These are phyloP conservation scores for Macaca fascicularis DNA, from an alignment of 2,113 vertebrate species.

Conservation along the genomic window DNA sequence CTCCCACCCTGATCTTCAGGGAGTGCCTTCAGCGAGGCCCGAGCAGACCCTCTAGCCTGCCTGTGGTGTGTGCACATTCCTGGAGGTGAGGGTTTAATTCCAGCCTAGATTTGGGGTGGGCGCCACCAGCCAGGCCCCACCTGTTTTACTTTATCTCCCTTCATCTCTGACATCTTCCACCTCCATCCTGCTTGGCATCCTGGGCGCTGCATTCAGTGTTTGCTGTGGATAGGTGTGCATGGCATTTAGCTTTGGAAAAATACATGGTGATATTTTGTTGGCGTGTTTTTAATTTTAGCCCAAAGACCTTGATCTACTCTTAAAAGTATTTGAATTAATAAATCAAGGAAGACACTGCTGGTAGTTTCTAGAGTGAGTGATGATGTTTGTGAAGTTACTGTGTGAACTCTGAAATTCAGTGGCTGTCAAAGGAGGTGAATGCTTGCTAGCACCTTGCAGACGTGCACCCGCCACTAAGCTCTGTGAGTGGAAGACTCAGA, in stretches of 20 bases:
- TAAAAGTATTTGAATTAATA: background rate
- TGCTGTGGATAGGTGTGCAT: background rate
- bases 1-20: background rate
- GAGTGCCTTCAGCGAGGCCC: background rate
- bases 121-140: background rate
- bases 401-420: background rate
- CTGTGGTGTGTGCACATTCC: fast-evolving
- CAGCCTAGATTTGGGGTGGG: background rate
- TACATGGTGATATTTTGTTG: background rate
- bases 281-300: conserved; percentile 6
- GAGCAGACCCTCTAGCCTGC: background rate
- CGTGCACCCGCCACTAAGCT: background rate
- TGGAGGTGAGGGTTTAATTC: background rate
- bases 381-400: background rate
- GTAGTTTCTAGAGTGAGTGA: background rate
- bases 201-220: background rate
- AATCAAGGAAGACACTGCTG: background rate
- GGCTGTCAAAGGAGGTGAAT: background rate
- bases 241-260: background rate
- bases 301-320: background rate
- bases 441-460: background rate
- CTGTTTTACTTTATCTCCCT: background rate
- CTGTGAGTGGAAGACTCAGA: background rate
- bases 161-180: background rate
- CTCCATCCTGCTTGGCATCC: background rate